Conservation (phyloP, 2,797 vertebrate genomes). For the Agapornis canus region DNA sequence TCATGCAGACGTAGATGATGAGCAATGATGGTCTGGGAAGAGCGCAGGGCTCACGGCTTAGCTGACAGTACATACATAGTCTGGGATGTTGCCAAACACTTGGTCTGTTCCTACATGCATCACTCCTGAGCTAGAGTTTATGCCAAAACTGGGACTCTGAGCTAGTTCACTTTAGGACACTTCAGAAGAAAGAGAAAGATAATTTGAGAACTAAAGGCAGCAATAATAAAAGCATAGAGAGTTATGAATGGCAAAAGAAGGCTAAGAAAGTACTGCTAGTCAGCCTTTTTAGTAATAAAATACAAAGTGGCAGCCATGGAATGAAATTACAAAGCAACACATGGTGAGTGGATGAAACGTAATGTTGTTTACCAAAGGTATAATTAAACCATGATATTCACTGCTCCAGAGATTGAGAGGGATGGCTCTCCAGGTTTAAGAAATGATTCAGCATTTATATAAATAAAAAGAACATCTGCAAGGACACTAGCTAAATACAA, state of each 20-base stretch:
- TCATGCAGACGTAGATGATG: not conserved
- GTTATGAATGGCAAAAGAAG: not conserved
- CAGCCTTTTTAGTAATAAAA: conserved; percentile 9
- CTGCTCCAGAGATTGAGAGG: not conserved
- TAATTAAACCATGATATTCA: conserved; percentile 39
- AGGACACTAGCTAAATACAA: conserved; percentile 50
- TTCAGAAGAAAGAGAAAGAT: not conserved
- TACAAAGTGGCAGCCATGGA: not conserved
- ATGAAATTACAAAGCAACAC: conserved; percentile 29
- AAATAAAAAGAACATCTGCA: conserved; percentile 62
- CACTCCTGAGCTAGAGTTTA: not conserved
- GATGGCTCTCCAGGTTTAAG: not conserved
- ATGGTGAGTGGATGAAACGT: not conserved
- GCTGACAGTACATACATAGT: not conserved
- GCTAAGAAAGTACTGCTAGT: not conserved
- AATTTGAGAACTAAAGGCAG: not conserved
- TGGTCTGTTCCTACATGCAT: not conserved
- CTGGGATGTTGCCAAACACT: not conserved
- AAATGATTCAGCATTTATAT: conserved; percentile 45
- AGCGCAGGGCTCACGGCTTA: not conserved
- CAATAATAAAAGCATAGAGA: not conserved
- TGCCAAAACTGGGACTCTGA: not conserved
- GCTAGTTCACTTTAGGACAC: not conserved
- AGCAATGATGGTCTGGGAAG: not conserved
- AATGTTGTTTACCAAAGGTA: conserved; percentile 8